phyloP scores from a whole-genome alignment of 2,797 vertebrate genomes.

The Crenuchus spilurus region DNA sequence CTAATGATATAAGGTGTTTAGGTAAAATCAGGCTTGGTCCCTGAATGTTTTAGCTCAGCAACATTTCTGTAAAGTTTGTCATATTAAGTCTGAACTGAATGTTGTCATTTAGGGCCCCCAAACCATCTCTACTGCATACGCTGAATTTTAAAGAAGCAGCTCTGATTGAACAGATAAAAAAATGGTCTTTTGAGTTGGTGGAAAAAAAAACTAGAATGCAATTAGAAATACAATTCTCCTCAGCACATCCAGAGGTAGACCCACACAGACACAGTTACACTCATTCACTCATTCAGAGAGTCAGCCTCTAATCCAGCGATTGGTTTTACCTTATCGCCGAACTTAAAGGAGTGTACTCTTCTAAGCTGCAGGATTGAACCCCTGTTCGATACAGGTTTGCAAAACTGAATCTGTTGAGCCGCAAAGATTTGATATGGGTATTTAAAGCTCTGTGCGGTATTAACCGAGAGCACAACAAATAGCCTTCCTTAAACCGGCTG shows the following conservation, averaged over 20 bases:
- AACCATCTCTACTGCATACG: too few relatives aligned
- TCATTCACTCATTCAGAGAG: conserved; percentile 54
- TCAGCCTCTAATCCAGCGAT: conserved; percentile 82
- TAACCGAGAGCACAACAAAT: conserved; percentile 87
- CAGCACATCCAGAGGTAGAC: conserved; percentile 10
- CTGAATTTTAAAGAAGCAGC: too few relatives aligned
- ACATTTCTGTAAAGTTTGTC: too few relatives aligned
- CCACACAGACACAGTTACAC: conserved; percentile 10
- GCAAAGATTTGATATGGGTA: conserved; percentile 87
- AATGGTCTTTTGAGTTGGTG: too few relatives aligned
- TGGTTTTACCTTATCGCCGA: conserved; percentile 87
- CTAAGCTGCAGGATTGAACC: conserved; percentile 86
- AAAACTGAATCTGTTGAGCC: conserved; percentile 88
- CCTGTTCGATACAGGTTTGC: conserved; percentile 87
- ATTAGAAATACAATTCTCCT: not conserved
- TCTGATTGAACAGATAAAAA: too few relatives aligned
- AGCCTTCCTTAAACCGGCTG: conserved; percentile 80
- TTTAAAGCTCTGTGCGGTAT: conserved; percentile 85
- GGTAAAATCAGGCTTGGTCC: too few relatives aligned
- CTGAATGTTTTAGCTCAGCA: too few relatives aligned
- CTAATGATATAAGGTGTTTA: too few relatives aligned
- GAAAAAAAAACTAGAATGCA: not conserved
- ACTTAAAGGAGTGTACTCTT: conserved; percentile 85
- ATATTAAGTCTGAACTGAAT: too few relatives aligned
- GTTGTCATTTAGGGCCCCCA: too few relatives aligned